Evolutionary conservation across 1,140 invertebrate species (phyloP).

Genomic region (Trichonephila inaurata): DNA sequence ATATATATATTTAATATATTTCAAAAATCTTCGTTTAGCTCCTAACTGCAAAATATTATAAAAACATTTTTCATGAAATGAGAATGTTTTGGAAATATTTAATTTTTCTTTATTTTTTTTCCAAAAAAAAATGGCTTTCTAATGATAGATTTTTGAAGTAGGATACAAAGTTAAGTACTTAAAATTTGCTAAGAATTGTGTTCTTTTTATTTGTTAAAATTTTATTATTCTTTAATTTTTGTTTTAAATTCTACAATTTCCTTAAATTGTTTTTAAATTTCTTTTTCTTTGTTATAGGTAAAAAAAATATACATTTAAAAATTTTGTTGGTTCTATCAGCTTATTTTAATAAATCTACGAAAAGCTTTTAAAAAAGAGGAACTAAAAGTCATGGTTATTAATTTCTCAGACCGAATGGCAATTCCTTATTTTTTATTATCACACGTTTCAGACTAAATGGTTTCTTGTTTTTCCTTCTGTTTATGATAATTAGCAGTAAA

Average conservation of each 20-base stretch:
- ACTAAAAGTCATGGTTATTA: not conserved
- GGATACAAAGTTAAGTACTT: not conserved
- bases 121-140: too few relatives aligned
- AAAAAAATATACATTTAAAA: too few relatives aligned
- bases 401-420: not conserved
- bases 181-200: not conserved
- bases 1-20: too few relatives aligned
- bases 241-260: not conserved
- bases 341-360: too few relatives aligned
- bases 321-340: too few relatives aligned
- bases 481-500: not conserved
- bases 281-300: too few relatives aligned
- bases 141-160: not conserved
- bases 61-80: too few relatives aligned
- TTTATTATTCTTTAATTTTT: not conserved
- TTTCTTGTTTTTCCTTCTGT: not conserved
- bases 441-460: not conserved
- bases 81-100: too few relatives aligned
- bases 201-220: not conserved
- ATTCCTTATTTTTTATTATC: not conserved
- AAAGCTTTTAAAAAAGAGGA: not conserved
- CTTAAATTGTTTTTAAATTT: too few relatives aligned
- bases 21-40: too few relatives aligned
- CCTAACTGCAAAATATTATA: too few relatives aligned
- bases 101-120: too few relatives aligned